Evolutionary conservation across 2,888 invertebrate species (phyloP).

Genomic region (Saturnia pavonia): DNA sequence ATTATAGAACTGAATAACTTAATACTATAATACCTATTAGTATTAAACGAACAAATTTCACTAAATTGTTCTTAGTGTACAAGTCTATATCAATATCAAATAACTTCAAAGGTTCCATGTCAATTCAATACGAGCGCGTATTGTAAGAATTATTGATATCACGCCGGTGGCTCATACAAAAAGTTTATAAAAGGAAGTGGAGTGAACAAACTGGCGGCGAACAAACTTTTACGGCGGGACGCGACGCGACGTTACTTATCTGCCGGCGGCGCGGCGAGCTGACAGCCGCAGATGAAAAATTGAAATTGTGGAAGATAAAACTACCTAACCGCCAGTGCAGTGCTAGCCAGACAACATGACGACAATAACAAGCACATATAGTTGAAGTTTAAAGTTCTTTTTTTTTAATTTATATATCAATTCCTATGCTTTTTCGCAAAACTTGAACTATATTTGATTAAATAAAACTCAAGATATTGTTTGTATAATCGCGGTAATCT

Average conservation of each 20-base stretch:
- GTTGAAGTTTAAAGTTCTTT: constrained; percentile 28
- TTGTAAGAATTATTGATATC: constrained; percentile 78
- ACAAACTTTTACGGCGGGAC: constrained; percentile 74
- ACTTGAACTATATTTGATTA: background rate
- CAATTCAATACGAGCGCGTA: constrained; percentile 59
- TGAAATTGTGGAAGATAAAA: constrained; percentile 82
- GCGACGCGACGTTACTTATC: constrained; percentile 78
- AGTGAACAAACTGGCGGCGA: constrained; percentile 75
- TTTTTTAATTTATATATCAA: background rate
- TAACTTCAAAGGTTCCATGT: constrained; percentile 41
- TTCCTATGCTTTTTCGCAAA: background rate
- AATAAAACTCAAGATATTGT: background rate
- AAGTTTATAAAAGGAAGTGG: constrained; percentile 78
- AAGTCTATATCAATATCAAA: constrained; percentile 14
- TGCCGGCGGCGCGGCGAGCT: constrained; percentile 72
- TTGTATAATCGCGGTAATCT: too few species aligned
- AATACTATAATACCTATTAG: background rate
- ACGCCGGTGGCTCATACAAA: constrained; percentile 67
- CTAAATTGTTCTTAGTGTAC: background rate
- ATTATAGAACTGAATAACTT: background rate
- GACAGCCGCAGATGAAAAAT: constrained; percentile 82
- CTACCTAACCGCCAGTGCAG: constrained; percentile 74
- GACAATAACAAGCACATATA: constrained; percentile 46
- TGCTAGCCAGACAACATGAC: constrained; percentile 69
- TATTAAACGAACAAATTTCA: background rate